phyloP scores from a whole-genome alignment of 1,140 invertebrate genomes.

The Popillia japonica region DNA sequence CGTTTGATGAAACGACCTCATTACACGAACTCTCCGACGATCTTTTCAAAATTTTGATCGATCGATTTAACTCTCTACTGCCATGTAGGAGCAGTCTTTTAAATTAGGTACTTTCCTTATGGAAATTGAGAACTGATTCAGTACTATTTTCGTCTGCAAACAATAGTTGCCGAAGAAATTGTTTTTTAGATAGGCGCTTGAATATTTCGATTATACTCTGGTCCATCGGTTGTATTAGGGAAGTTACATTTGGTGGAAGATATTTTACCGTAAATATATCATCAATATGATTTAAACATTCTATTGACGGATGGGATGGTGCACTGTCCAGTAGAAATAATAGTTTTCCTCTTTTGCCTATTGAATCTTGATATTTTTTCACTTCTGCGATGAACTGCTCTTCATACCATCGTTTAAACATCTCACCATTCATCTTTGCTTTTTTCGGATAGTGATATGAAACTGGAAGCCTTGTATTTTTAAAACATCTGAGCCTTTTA shows the following conservation, averaged over 20 bases:
- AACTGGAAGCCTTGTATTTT: too few relatives aligned
- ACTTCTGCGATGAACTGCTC: neutral
- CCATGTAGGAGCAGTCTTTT: too few relatives aligned
- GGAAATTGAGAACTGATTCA: too few relatives aligned
- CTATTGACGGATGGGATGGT: too few relatives aligned
- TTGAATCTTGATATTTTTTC: neutral
- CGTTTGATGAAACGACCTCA: neutral
- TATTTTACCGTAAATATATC: neutral
- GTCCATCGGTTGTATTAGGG: conserved; percentile 4
- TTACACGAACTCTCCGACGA: neutral
- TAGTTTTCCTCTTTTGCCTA: neutral
- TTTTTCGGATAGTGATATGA: neutral
- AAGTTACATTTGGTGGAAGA: neutral
- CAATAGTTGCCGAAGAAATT: neutral
- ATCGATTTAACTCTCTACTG: neutral
- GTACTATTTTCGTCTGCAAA: too few relatives aligned
- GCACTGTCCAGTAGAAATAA: too few relatives aligned
- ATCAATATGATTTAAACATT: too few relatives aligned
- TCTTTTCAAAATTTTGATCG: neutral
- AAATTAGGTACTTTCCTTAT: too few relatives aligned
- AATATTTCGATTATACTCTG: neutral
- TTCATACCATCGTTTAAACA: neutral
- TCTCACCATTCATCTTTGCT: neutral
- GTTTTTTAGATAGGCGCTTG: neutral
- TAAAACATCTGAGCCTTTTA: too few relatives aligned